Evolutionary conservation across 92 coral and sea anemone genomes (phyloP), one percentile per base, ranked within the genome.

Genomic region (Porites divaricata): DNA sequence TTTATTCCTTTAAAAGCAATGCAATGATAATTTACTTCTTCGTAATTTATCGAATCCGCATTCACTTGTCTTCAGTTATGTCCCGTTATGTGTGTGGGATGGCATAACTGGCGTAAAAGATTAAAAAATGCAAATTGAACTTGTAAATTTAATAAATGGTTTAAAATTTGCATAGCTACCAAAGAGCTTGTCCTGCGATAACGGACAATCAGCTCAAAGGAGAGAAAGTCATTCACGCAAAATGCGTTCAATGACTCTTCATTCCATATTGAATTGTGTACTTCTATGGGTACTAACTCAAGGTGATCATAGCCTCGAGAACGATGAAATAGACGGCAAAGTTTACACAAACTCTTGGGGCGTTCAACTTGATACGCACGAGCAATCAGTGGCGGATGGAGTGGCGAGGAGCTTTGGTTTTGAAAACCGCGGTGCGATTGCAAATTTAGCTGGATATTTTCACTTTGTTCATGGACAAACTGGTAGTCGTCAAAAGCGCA

Each of bases 291-390:
- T 82, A 62, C 70, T 63, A 24, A 20, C 48, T 22, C n/a, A 73
- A 19, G 65, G 53, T 56, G 67, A 78, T 80, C 28, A 80, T 76
- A 88, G 74, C 59, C 45, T 25, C 65, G 70, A 72, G n/a, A 66
- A 49, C 22, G 58, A 59, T 15, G 74, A 75, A 63, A 49, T 8
- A 50, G 75, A 66, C 51, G 87, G 81, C 63, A 68, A 63, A 22
- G 25, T 83, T n/a, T 90, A 69, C 86, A 90, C 94, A 9, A 89
- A 95, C 71, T 65, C 81, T 87, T 91, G 98, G 93, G 99, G 95
- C 10, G 99, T 96, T 10, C 89, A 95, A 51, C 92, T 96, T 15
- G 95, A 89, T 59, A 66, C 85, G 20, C 92, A 91, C 78, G 98
- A 96, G 24, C 86, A 89, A 9, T 59, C 88, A 20, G 81, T 89